Base-by-base conservation (phyloP, 2,797 vertebrate genomes). In the Fundulus diaphanus region DNA sequence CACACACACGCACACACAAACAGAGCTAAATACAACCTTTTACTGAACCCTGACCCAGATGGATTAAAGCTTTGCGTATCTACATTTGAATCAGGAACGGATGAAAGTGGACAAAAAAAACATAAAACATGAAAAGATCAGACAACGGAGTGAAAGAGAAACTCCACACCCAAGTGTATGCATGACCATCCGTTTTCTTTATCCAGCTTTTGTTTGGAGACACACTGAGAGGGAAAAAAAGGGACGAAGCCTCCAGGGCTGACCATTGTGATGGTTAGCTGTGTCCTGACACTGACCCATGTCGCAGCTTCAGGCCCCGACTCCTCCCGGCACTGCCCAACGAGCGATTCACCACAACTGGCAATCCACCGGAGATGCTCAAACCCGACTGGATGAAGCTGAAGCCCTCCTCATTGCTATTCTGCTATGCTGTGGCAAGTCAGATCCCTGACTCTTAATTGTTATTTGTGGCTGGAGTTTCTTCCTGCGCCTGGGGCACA, bases 401-500 rank as follows among this genome's bases (percentile, higher is more conserved):
- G 81, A 83, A 84, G 79, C 88, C 84, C 77, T 85, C 74, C 87
- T 93, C 87, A 91, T 93, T 93, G 85, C 88, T 88, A 93, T 94
- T 94, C 92, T 73, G 75, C 66, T 5, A 70, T 80, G 80, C 81
- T 74, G 79, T 22, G 82, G 71, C 46, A 83, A 89, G 82, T 81
- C 79, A 63, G 82, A 85, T 82, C 85, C 72, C 89, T 85, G 90
- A 93, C 92, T 94, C 91, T 92, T 93, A 95, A 92, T 88, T 87
- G 92, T 87, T 91, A 92, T 94, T 95, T 94, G 94, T 94, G 91
- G 90, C 89, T 11, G 76, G 73, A 85, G 90, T 93, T 91, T 94
- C 91, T 89, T 92, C 92, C 89, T 85, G 91, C 88, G 86, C 82
- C 85, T 72, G 68, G 88, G 86, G 89, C 91, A 95, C 95, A 95